Evolutionary conservation across 1,140 invertebrate genomes (phyloP), one percentile per base, ranked within the genome.

Genomic region (Lepidurus couesii): DNA sequence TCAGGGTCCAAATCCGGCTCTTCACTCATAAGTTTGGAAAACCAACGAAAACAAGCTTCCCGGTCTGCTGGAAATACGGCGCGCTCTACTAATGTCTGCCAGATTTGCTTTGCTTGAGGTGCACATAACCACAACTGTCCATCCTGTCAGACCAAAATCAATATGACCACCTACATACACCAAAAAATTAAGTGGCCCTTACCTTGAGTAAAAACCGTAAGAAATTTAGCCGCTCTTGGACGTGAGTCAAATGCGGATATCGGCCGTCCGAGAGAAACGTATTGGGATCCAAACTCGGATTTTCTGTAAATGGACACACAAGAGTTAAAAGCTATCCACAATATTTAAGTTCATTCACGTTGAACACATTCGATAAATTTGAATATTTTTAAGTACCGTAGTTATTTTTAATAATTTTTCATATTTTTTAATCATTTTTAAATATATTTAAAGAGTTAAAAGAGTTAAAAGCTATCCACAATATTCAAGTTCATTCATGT

Each of bases 1-100:
- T 96, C 94, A 16, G 96, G 96, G 87, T 98, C 96, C 74, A 98
- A 86, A 86, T 98, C 96, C 7, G 96, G 96, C 84, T 98, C 96
- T 82, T 98, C 96, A 6, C 95, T 95, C 96, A 98, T 98, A 76
- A 98, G 86, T 87, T 98, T 96, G n/a, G 95, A 95, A 86, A 98
- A 98, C 97, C 97, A 98, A 83, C 96, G 95, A 86, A 98, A 99
- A 86, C 97, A 98, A 5, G 95, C 93, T 85, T 99, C 97, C 73
- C 96, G 89, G 86, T 99, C 97, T 4, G 91, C 91, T 4, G 91
- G 86, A 85, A 96, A 97, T 1, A 96, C 95, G 8, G 95, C 95
- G 83, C 92, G 92, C 84, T 98, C 95, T 13, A 96, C 95, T 74
- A 99, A 87, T 85, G 95, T 97, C 81, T 95, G 91, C 97, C 97